Evolutionary conservation across 2,113 vertebrate genomes (phyloP).

Genomic region (Choloepus hoffmanni): DNA sequence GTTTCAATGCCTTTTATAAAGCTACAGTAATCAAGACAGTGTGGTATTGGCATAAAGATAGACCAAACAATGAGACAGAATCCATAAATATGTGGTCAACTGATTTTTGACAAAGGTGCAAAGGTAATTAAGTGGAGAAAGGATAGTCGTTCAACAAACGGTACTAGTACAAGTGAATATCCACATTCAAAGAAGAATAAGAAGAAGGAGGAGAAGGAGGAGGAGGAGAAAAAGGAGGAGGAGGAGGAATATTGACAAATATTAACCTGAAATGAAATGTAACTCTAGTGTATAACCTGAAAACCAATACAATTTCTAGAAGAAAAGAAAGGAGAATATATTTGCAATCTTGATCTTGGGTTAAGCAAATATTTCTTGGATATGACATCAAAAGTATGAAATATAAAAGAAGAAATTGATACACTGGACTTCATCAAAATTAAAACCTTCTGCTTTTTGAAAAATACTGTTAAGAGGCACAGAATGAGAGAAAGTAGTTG

Average conservation of each 20-base stretch:
- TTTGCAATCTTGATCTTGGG: not conserved
- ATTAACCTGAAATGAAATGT: not conserved
- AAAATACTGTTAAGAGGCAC: not conserved
- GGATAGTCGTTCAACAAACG: too few relatives aligned
- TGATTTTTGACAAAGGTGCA: too few relatives aligned
- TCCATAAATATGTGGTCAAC: too few relatives aligned
- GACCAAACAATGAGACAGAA: too few relatives aligned
- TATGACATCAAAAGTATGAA: not conserved
- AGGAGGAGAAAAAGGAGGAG: not conserved
- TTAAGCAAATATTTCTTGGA: constrained; percentile 24
- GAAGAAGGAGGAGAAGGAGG: too few relatives aligned
- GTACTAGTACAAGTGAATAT: not conserved
- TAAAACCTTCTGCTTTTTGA: not conserved
- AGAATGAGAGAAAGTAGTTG: not conserved
- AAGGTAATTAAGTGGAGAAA: too few relatives aligned
- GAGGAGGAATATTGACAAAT: not conserved
- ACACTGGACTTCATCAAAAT: not conserved
- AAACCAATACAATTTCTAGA: not conserved
- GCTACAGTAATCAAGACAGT: too few relatives aligned
- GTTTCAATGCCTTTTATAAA: not conserved
- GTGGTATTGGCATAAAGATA: too few relatives aligned
- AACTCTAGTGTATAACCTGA: not conserved
- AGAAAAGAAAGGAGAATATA: not conserved
- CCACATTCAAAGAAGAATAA: too few relatives aligned
- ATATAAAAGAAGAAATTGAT: not conserved